These are phyloP conservation scores for Brachionus manjavacas DNA, from an alignment of 1,140 invertebrate genomes.

Conservation along the genomic window DNA sequence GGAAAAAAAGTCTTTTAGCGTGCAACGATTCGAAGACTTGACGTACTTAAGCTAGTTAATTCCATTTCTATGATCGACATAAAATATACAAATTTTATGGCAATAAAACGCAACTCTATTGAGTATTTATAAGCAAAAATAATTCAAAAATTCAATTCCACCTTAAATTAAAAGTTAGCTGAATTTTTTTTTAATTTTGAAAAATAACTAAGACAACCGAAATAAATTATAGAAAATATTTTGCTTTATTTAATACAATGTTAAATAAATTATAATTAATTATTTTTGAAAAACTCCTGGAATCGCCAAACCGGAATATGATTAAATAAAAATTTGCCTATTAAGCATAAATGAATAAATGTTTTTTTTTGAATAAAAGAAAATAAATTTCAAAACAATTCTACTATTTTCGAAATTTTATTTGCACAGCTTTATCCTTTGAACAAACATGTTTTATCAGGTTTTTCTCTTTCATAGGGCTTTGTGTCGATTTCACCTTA, in stretches of 20 bases:
- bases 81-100: background rate
- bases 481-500: background rate
- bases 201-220: constrained; percentile 34
- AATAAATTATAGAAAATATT: constrained; percentile 29
- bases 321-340: background rate
- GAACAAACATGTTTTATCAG: background rate
- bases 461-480: background rate
- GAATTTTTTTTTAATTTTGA: background rate
- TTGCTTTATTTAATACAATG: background rate
- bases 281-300: background rate
- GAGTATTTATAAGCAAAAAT: background rate
- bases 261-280: constrained; percentile 11
- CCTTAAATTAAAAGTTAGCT: background rate
- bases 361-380: background rate
- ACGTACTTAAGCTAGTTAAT: background rate
- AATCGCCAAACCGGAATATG: background rate
- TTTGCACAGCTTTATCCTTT: background rate
- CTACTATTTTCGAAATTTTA: background rate
- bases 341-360: background rate
- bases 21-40: background rate
- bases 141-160: background rate
- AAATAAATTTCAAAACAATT: background rate
- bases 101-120: constrained; percentile 3
- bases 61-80: background rate
- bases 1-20: background rate